A percentile compares a stretch with the other conserved stretches of the same genome.
phyloP scores from a whole-genome alignment of 2,113 vertebrate species.

The Mungos mungo region DNA sequence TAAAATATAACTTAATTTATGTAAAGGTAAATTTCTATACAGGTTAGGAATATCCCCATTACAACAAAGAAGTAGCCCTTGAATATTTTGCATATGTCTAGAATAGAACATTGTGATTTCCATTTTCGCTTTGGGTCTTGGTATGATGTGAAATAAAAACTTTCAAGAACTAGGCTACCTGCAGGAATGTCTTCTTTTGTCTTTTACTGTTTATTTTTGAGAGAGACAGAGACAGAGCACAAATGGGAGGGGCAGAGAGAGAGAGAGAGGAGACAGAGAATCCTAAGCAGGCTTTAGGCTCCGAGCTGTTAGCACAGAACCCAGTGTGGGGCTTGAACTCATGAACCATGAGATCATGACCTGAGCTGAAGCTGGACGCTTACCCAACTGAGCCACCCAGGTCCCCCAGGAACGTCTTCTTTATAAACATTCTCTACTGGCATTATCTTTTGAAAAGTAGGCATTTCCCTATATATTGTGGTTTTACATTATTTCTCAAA shows the following conservation, averaged over 20 bases:
- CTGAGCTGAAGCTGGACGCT: too few relatives aligned
- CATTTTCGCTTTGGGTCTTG: background rate
- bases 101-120: background rate
- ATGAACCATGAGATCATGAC: too few relatives aligned
- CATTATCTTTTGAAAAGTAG: background rate
- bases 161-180: background rate
- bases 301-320: too few relatives aligned
- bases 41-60: background rate
- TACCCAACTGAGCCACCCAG: too few relatives aligned
- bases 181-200: background rate
- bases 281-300: too few relatives aligned
- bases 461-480: background rate
- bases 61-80: background rate
- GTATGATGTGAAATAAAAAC: background rate
- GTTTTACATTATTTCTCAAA: background rate
- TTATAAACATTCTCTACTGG: background rate
- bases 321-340: too few relatives aligned
- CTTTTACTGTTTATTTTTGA: too few relatives aligned
- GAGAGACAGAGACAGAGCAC: too few relatives aligned
- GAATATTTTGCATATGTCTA: conserved; percentile 25
- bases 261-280: too few relatives aligned
- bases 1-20: conserved; percentile 43
- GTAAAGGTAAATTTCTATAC: background rate
- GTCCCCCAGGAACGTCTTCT: background rate
- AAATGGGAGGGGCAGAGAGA: too few relatives aligned